Percentiles rank a stretch among this genome's conserved stretches.
Conservation (phyloP, 1,140 invertebrate species). For the Habropoda laboriosa region DNA sequence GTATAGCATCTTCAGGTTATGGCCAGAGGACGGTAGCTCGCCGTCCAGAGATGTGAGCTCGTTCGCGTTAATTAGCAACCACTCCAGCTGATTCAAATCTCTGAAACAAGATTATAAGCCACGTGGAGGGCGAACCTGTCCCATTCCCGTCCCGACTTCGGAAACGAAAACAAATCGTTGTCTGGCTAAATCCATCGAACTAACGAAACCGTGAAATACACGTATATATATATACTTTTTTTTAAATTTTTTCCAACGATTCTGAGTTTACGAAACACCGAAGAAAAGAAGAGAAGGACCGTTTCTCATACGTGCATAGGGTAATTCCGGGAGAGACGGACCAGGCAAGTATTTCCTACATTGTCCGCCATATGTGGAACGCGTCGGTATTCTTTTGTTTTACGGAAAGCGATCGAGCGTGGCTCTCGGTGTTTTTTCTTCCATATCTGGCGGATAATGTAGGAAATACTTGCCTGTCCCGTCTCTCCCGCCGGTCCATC, state of each 20-base stretch:
- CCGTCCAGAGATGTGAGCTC: constrained; percentile 87
- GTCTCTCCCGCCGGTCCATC: too few species aligned
- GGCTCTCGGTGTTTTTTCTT: too few species aligned
- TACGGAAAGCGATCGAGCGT: too few species aligned
- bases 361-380: too few species aligned
- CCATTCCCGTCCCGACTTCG: neutral
- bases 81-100: constrained; percentile 87
- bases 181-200: neutral
- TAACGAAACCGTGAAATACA: neutral
- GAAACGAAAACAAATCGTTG: neutral
- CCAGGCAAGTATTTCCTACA: too few species aligned
- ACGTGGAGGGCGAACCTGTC: constrained; percentile 18
- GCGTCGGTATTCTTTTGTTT: too few species aligned
- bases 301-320: neutral
- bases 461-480: too few species aligned
- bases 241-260: neutral
- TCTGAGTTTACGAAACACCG: too few species aligned
- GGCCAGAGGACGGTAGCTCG: constrained; percentile 86
- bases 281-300: neutral
- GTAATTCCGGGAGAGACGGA: too few species aligned
- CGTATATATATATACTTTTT: too few species aligned
- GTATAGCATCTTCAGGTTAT: constrained; percentile 87
- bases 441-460: too few species aligned
- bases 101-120: constrained; percentile 71
- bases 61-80: constrained; percentile 90